Base-by-base conservation (phyloP, 2,888 invertebrate species). In the Spodoptera littoralis region DNA sequence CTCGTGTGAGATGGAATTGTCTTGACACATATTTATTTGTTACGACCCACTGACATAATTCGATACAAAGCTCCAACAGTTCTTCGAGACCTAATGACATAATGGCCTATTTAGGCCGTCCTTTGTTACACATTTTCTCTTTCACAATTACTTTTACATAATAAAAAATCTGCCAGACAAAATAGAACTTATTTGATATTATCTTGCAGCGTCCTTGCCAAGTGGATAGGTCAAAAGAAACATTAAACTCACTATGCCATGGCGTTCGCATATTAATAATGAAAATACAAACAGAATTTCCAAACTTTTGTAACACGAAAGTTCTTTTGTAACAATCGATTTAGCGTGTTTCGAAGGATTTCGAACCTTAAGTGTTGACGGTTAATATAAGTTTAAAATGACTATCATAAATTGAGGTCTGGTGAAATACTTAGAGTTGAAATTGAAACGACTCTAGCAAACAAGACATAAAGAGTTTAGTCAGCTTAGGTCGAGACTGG, bases 401-500 rank as follows among this genome's bases (percentile, higher is more conserved):
- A 36, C 36, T 36, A 9, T 43, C 9, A 3, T 12, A 8, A 41
- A 18, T 59, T 48, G 18, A 48, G 64, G 47, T 30, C 27, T 53
- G 8, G 36, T 9, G 9, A 36, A 47, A 59, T 57, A 70, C 42
- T 45, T 43, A 22, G 24, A 52, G 13, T 47, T 59, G 42, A 47
- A 62, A 70, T 60, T 48, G 27, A 57, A 70, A 72, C 13, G 18
- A 13, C 13, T 43, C 22, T 13, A 2, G 36, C 54, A 65, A 65
- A 54, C n/a, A 61, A 43, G 41, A 43, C 50, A 59, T 57, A 65
- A 61, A 64, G 61, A 65, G 61, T 58, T 61, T 68, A 60, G 66
- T 62, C 57, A 52, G 62, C 45, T 22, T n/a, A 60, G 76, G 76
- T 86, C 86, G 84, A 55, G 46, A 62, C 88, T 76, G 78, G 67